Conservation (phyloP, 2,888 invertebrate genomes). For the Cheilosia impressa region DNA sequence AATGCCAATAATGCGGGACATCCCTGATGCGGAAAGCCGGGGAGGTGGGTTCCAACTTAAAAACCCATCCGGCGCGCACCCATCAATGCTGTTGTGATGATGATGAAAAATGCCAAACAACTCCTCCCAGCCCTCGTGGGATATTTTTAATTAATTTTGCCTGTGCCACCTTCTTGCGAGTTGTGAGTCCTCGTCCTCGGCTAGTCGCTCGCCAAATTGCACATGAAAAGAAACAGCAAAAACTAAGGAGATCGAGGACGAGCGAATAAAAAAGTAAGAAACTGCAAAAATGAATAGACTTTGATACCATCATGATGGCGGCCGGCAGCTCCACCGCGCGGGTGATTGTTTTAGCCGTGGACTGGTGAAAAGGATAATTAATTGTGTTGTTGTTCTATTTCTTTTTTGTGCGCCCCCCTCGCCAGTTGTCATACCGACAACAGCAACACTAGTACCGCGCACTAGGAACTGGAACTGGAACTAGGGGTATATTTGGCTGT, state of each 20-base stretch:
- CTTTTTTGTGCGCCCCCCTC: neutral
- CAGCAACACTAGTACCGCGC: neutral
- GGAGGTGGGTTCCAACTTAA: neutral
- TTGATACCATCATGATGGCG: slow-evolving; percentile 44
- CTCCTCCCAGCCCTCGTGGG: slow-evolving; percentile 29
- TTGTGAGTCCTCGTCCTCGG: slow-evolving; percentile 37
- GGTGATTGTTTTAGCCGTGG: slow-evolving; percentile 60
- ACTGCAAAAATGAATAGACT: slow-evolving; percentile 13
- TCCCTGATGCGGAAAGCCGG: slow-evolving; percentile 23
- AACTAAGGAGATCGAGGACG: slow-evolving; percentile 17
- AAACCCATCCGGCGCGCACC: neutral
- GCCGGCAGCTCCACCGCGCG: neutral
- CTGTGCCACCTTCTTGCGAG: slow-evolving; percentile 60
- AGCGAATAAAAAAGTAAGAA: neutral
- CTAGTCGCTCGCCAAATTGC: slow-evolving; percentile 1
- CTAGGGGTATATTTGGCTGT: slow-evolving; percentile 14
- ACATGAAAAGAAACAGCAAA: slow-evolving; percentile 25
- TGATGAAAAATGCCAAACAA: slow-evolving; percentile 70
- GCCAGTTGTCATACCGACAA: neutral
- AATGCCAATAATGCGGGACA: slow-evolving; percentile 60
- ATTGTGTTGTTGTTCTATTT: slow-evolving; percentile 60
- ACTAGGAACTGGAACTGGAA: slow-evolving; percentile 35
- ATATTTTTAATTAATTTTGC: slow-evolving; percentile 74
- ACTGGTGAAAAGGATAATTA: slow-evolving; percentile 67
- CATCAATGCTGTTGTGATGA: slow-evolving; percentile 44